These are phyloP conservation scores for Erythrocebus patas DNA, from an alignment of 2,113 vertebrate genomes.

Conservation along the genomic window DNA sequence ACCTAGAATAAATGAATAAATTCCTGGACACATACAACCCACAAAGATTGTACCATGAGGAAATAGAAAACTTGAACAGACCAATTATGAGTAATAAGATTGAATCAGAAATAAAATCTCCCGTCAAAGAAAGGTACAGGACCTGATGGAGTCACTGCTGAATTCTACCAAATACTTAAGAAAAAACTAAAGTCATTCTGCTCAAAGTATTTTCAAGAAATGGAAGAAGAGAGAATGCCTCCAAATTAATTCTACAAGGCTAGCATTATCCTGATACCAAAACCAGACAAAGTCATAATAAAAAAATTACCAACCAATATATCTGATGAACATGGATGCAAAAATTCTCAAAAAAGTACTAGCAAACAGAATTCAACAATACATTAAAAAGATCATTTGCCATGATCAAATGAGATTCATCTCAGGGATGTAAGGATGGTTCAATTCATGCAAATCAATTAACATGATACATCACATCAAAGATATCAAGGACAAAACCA, in stretches of 20 bases:
- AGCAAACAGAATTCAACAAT: not conserved
- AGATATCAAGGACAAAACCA: not conserved
- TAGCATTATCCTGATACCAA: not conserved
- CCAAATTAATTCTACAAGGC: not conserved
- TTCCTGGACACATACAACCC: not conserved
- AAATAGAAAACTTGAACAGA: not conserved
- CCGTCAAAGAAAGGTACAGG: not conserved
- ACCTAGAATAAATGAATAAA: not conserved
- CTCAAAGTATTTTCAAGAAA: not conserved
- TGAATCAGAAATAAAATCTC: not conserved
- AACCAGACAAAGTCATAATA: not conserved
- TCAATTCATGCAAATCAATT: not conserved
- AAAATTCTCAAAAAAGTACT: not conserved
- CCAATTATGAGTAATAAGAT: not conserved
- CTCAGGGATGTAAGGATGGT: not conserved
- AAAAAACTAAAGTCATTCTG: not conserved
- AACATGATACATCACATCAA: not conserved
- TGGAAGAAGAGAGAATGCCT: not conserved
- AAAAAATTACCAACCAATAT: not conserved
- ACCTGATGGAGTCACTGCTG: not conserved
- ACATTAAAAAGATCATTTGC: not conserved
- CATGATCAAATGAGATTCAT: not conserved
- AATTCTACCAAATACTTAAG: not conserved
- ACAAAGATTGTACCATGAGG: not conserved
- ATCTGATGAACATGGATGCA: not conserved